These are phyloP conservation scores for Agriopis leucophaearia DNA, from an alignment of 2,888 invertebrate genomes.

Conservation along the genomic window DNA sequence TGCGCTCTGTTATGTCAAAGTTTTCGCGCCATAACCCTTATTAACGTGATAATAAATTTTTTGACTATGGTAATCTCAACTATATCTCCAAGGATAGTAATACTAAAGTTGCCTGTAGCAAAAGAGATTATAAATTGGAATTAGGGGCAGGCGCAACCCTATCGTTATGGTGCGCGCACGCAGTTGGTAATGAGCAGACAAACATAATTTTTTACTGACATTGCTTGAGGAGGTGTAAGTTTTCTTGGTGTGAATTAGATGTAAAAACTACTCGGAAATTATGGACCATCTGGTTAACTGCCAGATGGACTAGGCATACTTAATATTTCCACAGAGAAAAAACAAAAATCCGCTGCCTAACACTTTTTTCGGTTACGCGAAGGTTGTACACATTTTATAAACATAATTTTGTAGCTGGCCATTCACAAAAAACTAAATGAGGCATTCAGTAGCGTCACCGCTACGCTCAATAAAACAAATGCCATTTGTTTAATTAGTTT, in stretches of 20 bases:
- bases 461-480: conserved; percentile 49
- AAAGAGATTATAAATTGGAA: conserved; percentile 29
- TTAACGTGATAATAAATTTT: conserved; percentile 25
- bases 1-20: conserved; percentile 7
- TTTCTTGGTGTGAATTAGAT: conserved; percentile 58
- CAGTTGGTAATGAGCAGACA: conserved; percentile 73
- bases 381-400: no score
- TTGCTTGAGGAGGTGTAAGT: conserved; percentile 41
- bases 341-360: no score
- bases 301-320: conserved; percentile 2
- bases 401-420: conserved; percentile 2
- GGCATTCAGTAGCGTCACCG: conserved; percentile 22
- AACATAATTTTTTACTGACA: conserved; percentile 57
- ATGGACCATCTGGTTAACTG: conserved; percentile 23
- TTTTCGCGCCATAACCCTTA: conserved; percentile 12
- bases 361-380: no score
- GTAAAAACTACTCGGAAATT: conserved; percentile 44
- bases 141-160: conserved; percentile 72
- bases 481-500: conserved; percentile 44
- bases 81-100: conserved; percentile 1
- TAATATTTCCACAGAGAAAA: neutral
- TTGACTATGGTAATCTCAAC: conserved; percentile 2
- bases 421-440: conserved; percentile 17
- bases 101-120: conserved; percentile 11
- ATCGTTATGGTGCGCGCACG: conserved; percentile 75